Base-by-base conservation (phyloP, 2,888 invertebrate species). In the Pollenia amentaria region DNA sequence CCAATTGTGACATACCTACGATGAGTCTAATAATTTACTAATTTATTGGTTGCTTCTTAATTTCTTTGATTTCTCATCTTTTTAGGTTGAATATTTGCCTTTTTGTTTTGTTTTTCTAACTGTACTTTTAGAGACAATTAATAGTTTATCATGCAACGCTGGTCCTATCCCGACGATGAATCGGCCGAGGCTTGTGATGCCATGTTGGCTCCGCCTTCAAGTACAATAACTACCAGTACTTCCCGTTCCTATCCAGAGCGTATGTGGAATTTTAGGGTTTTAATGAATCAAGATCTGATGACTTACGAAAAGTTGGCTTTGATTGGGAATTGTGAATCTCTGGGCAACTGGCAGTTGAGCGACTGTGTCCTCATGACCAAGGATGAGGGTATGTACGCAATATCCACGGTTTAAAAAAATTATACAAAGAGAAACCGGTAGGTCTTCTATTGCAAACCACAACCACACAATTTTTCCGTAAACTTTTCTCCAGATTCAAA, bases 301-400 rank as follows among this genome's bases (percentile, higher is more conserved):
- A 92, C 94, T 0, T 95, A 95, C 82, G 97, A 97, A 92, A 94
- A 94, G 83, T 94, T 97, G 29, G 96, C 95, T 90, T 94, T 97
- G 72, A 95, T 95, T 38, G 97, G 97, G 57, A 95, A 94, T 91
- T 95, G 95, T 84, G 92, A 94, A 40, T 94, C 95, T 86, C 94
- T 97, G 72, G 97, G 97, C 6, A 94, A 95, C 89, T 97, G 97
- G 97, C 94, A 95, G 88, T 94, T 95, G 53, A 94, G 94, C 67
- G 94, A 94, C 89, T 94, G 95, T 84, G 92, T 96, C 3, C 91
- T 94, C 14, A 93, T 97, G 88, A 89, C 90, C 38, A 92, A 92
- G 75, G 89, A 89, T 12, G 94, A 95, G 84, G 93, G 93, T 87
- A 94, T 94, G 40, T 85, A 84, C 65, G 81, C 78, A 69, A 80